Conservation (phyloP, 2,797 vertebrate genomes). For the Chloroceryle inda region DNA sequence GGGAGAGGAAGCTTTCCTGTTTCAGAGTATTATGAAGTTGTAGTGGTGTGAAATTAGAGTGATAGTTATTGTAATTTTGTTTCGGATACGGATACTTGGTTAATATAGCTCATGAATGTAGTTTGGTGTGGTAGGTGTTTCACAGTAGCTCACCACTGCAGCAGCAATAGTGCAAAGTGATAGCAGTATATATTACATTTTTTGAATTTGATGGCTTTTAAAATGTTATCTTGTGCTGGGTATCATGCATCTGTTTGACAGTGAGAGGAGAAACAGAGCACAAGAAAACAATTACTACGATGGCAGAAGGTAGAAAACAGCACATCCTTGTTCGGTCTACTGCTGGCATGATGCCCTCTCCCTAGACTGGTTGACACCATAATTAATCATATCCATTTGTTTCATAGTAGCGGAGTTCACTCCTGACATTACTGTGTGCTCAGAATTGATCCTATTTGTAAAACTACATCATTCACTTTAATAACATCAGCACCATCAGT, state of each 20-base stretch:
- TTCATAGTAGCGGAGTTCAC: constrained; percentile 54
- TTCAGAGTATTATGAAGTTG: constrained; percentile 66
- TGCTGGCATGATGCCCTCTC: constrained; percentile 11
- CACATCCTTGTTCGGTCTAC: background rate
- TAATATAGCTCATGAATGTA: constrained; percentile 14
- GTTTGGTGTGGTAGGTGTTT: background rate
- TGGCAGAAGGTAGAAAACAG: constrained; percentile 8
- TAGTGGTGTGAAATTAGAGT: constrained; percentile 83
- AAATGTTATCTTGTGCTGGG: constrained; percentile 15
- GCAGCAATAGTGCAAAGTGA: background rate
- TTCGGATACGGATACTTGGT: background rate
- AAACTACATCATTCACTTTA: constrained; percentile 33
- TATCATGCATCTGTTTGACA: constrained; percentile 16
- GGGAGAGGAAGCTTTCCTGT: constrained; percentile 25
- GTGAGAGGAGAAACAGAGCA: background rate
- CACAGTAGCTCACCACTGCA: background rate
- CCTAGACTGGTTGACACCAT: constrained; percentile 45
- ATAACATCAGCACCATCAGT: background rate
- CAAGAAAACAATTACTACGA: constrained; percentile 2
- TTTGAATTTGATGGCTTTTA: constrained; percentile 39
- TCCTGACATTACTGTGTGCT: constrained; percentile 31
- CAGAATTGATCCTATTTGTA: constrained; percentile 50
- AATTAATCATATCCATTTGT: constrained; percentile 72
- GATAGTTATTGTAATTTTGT: constrained; percentile 79
- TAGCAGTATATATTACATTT: background rate